These are phyloP conservation scores for Stichodactyla helianthus DNA, from an alignment of 64 coral and sea anemone genomes.

Conservation along the genomic window DNA sequence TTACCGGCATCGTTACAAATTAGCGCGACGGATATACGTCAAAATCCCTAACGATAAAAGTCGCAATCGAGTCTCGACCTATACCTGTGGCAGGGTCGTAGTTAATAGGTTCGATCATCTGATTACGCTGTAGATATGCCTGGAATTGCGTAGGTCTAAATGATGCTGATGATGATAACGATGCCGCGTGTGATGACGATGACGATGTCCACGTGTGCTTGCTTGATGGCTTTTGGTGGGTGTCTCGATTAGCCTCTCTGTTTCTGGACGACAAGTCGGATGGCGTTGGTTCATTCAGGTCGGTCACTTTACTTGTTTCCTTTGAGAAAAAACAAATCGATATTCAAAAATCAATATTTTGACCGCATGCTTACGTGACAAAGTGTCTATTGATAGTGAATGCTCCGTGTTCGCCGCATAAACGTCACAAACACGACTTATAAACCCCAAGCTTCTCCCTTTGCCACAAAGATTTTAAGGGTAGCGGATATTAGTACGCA, in stretches of 20 bases:
- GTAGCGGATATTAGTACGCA: too few relatives aligned
- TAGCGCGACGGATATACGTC: neutral
- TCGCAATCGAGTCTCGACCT: neutral
- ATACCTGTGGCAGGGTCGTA: slow-evolving; percentile 50
- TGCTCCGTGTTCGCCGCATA: too few relatives aligned
- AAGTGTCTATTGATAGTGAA: too few relatives aligned
- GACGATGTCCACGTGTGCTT: slow-evolving; percentile 9
- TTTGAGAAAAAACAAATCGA: neutral
- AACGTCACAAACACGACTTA: too few relatives aligned
- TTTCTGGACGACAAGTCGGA: neutral
- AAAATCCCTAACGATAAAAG: neutral
- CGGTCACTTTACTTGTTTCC: neutral
- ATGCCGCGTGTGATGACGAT: neutral
- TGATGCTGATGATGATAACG: slow-evolving; percentile 1
- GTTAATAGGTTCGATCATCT: slow-evolving; percentile 31
- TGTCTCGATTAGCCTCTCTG: neutral
- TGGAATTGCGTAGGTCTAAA: slow-evolving; percentile 43
- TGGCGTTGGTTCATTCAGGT: neutral
- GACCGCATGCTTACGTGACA: too few relatives aligned
- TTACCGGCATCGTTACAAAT: too few relatives aligned
- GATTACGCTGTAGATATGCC: slow-evolving; percentile 27
- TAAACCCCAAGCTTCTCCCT: too few relatives aligned
- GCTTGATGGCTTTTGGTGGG: neutral
- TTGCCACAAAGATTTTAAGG: too few relatives aligned
- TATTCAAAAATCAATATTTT: neutral